phyloP scores from a whole-genome alignment of 2,888 invertebrate genomes.

The Malacosoma neustria region DNA sequence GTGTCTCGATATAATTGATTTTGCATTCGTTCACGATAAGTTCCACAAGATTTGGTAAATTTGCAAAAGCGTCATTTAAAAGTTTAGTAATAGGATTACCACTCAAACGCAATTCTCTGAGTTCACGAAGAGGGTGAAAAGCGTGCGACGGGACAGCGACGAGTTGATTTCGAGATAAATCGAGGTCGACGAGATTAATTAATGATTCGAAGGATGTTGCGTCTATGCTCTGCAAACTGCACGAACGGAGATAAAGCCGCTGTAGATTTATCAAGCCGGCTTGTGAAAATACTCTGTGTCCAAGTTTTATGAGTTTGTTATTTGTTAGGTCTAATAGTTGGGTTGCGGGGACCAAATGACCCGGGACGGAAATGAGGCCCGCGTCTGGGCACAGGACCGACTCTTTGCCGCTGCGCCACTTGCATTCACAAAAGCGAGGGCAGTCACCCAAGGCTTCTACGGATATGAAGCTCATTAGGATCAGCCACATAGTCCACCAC shows the following conservation, averaged over 20 bases:
- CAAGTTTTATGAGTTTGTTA: constrained; percentile 79
- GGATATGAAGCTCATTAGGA: constrained; percentile 58
- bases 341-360: constrained; percentile 83
- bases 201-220: constrained; percentile 45
- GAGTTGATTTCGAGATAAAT: constrained; percentile 83
- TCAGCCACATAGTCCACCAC: constrained; percentile 76
- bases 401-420: constrained; percentile 92
- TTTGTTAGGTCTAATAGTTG: constrained; percentile 86
- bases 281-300: constrained; percentile 82
- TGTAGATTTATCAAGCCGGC: constrained; percentile 87
- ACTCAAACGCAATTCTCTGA: constrained; percentile 82
- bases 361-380: constrained; percentile 82
- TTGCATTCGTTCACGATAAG: constrained; percentile 84
- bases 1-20: constrained; percentile 78
- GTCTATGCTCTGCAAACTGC: constrained; percentile 77
- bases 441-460: constrained; percentile 78
- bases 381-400: constrained; percentile 86
- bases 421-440: constrained; percentile 87
- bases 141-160: constrained; percentile 81
- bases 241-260: constrained; percentile 83
- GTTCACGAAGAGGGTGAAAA: constrained; percentile 82
- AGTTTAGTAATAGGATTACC: constrained; percentile 84
- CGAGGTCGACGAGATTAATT: constrained; percentile 87
- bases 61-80: constrained; percentile 79
- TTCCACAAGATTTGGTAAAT: constrained; percentile 79